Evolutionary conservation across 2,113 vertebrate genomes (phyloP).

Genomic region (Rhipidura dahli): DNA sequence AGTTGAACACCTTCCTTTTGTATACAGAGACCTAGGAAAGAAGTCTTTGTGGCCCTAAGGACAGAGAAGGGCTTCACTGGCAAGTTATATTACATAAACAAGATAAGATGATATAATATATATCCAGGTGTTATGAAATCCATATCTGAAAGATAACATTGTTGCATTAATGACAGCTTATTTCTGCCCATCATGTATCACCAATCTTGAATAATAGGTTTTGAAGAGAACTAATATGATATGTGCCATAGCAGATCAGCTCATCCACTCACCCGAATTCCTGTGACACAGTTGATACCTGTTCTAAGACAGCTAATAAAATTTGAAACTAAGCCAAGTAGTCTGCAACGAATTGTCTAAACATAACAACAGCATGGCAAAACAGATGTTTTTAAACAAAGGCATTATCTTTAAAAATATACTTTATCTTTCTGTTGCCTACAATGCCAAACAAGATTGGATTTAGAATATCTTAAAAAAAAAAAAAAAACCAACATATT

Average conservation of each 20-base stretch:
- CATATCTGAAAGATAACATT: not conserved
- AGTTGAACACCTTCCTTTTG: not conserved
- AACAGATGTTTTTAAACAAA: not conserved
- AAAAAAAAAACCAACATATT: fast-evolving
- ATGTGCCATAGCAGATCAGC: not conserved
- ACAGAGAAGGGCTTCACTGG: not conserved
- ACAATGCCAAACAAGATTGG: not conserved
- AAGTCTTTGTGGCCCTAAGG: not conserved
- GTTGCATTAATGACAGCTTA: not conserved
- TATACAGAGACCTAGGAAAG: not conserved
- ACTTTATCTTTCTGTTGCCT: not conserved
- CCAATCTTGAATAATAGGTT: not conserved
- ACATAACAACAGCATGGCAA: not conserved
- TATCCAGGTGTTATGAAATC: not conserved
- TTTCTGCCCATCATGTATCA: not conserved
- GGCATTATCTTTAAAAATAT: not conserved
- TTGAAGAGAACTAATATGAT: not conserved
- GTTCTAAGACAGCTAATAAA: not conserved
- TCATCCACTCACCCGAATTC: not conserved
- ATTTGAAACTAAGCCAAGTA: not conserved
- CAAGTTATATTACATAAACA: not conserved
- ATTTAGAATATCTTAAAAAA: not conserved
- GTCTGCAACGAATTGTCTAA: not conserved
- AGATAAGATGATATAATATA: not conserved
- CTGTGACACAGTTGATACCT: not conserved